Base-by-base conservation (phyloP, 1,140 invertebrate genomes). In the Hycleus phaleratus region DNA sequence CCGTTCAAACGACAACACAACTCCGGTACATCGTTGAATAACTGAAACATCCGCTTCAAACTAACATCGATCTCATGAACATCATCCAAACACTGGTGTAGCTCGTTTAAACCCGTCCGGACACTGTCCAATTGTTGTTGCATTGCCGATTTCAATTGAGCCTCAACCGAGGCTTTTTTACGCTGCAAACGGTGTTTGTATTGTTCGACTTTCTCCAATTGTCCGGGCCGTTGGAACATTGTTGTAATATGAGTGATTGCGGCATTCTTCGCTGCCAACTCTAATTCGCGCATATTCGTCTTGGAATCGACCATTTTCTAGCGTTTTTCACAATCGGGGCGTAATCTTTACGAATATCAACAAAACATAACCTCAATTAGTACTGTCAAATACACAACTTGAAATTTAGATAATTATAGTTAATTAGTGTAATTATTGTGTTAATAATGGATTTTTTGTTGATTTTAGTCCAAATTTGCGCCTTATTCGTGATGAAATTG, bases 61-160 rank as follows among this genome's bases (percentile, higher is more conserved):
- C 81, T 85, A 58, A 64, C 62, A 56, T 77, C 79, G 58, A 91
- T 88, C 74, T 90, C 76, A 68, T 91, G 87, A 4, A 97, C 88
- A 78, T 95, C 92, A 67, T 88, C 81, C 24, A 93, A 75, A 43
- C 91, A 90, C 26, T 82, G 81, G 65, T 92, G 83, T 10, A 99
- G 75, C 71, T 97, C 91, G 68, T 89, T 87, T n/a, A 99, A 81
- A 0, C 95, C 96, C 8, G 92, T 88, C 66, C 89, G 82, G 0
- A 98, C 95, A 0, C 95, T 95, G 78, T 99, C 96, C 40, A 99
- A 74, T 76, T 99, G 95, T 68, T 93, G 94, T 76, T 99, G 95
- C 78, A 99, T 93, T 4, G 94, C 93, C n/a, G 94, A 97, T 77
- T 98, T 97, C 11, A 99, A 74, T 82, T 97, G 91, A 9, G 95